A percentile compares a stretch with the other conserved stretches of the same genome.
These are phyloP conservation scores for Deilephila porcellus DNA, from an alignment of 2,888 invertebrate genomes.

Conservation along the genomic window DNA sequence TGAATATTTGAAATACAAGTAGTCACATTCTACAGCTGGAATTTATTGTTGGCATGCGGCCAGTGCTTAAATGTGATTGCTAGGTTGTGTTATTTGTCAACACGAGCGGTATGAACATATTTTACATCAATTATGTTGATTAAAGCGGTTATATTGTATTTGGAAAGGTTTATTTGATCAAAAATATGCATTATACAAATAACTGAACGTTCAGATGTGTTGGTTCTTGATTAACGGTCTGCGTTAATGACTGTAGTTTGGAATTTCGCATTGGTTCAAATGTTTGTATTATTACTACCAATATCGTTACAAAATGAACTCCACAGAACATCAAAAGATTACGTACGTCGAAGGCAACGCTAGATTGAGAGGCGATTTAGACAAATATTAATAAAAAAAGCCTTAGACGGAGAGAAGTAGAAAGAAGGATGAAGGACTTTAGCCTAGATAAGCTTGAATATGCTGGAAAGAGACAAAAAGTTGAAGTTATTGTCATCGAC, in stretches of 20 bases:
- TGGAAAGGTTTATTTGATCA: neutral
- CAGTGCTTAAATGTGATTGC: slow-evolving; percentile 27
- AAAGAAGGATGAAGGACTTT: too few species aligned
- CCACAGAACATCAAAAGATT: too few species aligned
- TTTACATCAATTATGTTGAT: slow-evolving; percentile 19
- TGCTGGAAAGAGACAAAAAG: too few species aligned
- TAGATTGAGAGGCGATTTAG: too few species aligned
- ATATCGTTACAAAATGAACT: too few species aligned
- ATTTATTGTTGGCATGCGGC: slow-evolving; percentile 25
- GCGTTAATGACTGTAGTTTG: neutral
- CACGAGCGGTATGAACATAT: slow-evolving; percentile 22
- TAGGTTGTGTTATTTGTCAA: slow-evolving; percentile 26
- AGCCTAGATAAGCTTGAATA: too few species aligned
- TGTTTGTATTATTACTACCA: too few species aligned
- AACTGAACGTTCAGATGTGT: neutral
- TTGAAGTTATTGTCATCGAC: too few species aligned
- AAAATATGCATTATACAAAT: neutral
- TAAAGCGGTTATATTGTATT: slow-evolving; percentile 13
- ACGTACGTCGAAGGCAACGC: too few species aligned
- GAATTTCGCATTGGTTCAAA: too few species aligned
- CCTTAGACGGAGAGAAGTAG: too few species aligned
- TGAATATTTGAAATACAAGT: neutral
- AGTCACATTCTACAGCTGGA: slow-evolving; percentile 4
- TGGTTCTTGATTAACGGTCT: neutral
- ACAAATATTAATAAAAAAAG: too few species aligned